Evolutionary conservation across 2,888 invertebrate genomes (phyloP).

Genomic region (Synergus itoensis): DNA sequence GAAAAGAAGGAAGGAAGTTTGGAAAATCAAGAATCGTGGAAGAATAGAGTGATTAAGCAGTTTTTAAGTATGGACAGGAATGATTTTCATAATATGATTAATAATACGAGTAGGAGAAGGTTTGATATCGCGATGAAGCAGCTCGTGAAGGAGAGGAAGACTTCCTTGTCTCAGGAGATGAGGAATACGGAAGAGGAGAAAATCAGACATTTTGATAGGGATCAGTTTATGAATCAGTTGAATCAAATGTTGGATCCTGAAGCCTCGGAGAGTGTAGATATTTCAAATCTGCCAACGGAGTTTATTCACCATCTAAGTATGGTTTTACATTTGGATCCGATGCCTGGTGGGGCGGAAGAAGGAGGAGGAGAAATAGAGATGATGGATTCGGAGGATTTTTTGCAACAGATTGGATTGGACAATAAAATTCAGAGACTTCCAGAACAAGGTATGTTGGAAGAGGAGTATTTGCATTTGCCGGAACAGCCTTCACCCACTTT

Average conservation of each 20-base stretch:
- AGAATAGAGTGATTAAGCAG: constrained; percentile 70
- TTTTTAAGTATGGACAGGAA: constrained; percentile 76
- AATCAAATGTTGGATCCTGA: constrained; percentile 81
- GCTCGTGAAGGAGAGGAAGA: constrained; percentile 70
- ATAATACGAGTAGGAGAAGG: constrained; percentile 73
- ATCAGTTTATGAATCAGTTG: constrained; percentile 74
- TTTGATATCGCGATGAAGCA: constrained; percentile 75
- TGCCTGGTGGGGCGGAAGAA: constrained; percentile 50
- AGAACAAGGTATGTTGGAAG: not conserved
- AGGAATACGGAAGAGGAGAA: constrained; percentile 72
- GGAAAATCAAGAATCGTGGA: constrained; percentile 67
- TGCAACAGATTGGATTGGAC: not conserved
- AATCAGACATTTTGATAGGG: constrained; percentile 68
- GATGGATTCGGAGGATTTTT: constrained; percentile 5
- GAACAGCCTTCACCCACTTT: not conserved
- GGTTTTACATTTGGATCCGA: constrained; percentile 78
- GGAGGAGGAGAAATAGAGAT: not conserved
- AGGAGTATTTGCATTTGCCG: constrained; percentile 23
- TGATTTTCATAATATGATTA: constrained; percentile 75
- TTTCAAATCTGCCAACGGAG: constrained; percentile 81
- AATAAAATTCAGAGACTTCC: not conserved
- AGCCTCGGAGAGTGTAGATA: constrained; percentile 78
- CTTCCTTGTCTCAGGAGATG: constrained; percentile 68
- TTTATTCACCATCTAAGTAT: constrained; percentile 82
- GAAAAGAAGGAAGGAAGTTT: constrained; percentile 46